Percentiles rank a stretch among this genome's conserved stretches.
Evolutionary conservation across 2,888 invertebrate genomes (phyloP).

Genomic region (Erebia palarica): DNA sequence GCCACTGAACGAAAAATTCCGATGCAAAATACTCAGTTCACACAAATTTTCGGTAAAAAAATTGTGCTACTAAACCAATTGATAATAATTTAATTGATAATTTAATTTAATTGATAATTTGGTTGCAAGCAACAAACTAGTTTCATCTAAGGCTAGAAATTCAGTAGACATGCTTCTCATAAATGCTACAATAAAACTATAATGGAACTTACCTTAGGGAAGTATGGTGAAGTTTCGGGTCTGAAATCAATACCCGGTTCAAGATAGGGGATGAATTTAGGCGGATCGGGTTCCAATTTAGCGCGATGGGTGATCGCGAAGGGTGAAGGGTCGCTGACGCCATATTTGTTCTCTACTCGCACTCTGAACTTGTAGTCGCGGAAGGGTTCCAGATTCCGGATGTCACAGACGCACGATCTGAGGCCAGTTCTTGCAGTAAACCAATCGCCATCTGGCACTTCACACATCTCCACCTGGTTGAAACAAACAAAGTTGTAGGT

Average conservation of each 20-base stretch:
- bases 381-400: slow-evolving; percentile 94
- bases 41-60: too few species aligned
- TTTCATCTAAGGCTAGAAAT: too few species aligned
- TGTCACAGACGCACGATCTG: slow-evolving; percentile 94
- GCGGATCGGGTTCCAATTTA: slow-evolving; percentile 89
- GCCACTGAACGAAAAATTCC: too few species aligned
- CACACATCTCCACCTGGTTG: slow-evolving; percentile 91
- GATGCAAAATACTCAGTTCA: too few species aligned
- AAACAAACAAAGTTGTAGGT: neutral
- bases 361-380: slow-evolving; percentile 97
- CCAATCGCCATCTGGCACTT: slow-evolving; percentile 96
- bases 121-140: too few species aligned
- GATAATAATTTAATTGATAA: too few species aligned
- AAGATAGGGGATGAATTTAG: slow-evolving; percentile 90
- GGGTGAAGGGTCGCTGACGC: slow-evolving; percentile 97
- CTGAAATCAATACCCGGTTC: slow-evolving; percentile 91
- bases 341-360: slow-evolving; percentile 97
- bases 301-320: slow-evolving; percentile 91
- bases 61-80: too few species aligned
- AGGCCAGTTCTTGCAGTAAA: slow-evolving; percentile 92
- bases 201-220: slow-evolving; percentile 83
- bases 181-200: too few species aligned
- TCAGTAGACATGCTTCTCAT: too few species aligned
- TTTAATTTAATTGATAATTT: too few species aligned
- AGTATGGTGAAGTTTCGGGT: slow-evolving; percentile 92